Base-by-base conservation (phyloP, 1,140 invertebrate genomes). In the Drosophila hydei region DNA sequence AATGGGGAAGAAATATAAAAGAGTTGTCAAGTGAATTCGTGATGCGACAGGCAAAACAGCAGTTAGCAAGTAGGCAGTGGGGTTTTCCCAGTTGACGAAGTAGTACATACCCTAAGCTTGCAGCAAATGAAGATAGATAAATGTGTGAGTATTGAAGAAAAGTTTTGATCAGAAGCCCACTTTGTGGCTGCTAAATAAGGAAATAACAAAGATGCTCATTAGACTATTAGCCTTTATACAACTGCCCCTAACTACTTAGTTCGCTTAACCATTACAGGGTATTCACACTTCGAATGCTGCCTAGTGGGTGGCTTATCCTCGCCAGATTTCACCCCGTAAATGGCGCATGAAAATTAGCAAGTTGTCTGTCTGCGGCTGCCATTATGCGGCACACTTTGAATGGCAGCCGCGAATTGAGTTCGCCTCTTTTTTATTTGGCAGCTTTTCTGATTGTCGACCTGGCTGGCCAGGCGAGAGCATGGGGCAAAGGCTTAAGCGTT, bases 21-120 rank as follows among this genome's bases (percentile, higher is more conserved):
- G 77, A 87, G 81, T 88, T 88, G 83, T 88, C 81, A 88, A 87
- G 81, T 87, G 77, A 87, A 81, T 88, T 78, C 81, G 83, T 88
- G 81, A 87, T 65, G 62, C 69, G 62, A 54, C 62, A 71, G 61
- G 27, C 51, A 33, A 63, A 59, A 47, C 25, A 38, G 33, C 12
- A n/a, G n/a, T 40, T 47, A 52, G 50, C 16, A 63, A 42, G 67
- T 33, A 7, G 42, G 18, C 21, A 56, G 9, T 3, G 16, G 14
- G 8, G 2, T 0, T 30, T 16, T 11, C 11, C 0, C 6, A 33
- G 14, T 7, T 6, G 18, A 1, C 6, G 11, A 16, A 59, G 47
- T 23, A 4, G 4, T 1, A 21, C 1, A 47, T 71, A 58, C n/a
- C 38, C 51, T 65, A 6, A 11, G 16, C 12, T 14, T 27, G 3